These are phyloP conservation scores for Argyresthia albistria DNA, from an alignment of 2,888 invertebrate species.

Conservation along the genomic window DNA sequence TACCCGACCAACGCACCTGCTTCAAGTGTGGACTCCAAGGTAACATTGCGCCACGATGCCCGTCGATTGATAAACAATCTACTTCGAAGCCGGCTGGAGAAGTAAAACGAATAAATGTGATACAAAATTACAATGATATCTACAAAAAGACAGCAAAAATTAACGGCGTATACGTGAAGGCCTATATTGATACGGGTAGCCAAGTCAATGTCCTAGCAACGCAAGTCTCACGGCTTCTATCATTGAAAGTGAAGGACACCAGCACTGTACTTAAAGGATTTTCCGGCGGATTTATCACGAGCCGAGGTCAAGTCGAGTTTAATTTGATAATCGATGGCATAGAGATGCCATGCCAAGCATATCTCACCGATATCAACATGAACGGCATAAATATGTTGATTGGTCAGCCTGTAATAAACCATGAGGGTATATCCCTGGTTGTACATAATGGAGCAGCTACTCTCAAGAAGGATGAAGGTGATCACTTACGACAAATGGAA, in stretches of 20 bases:
- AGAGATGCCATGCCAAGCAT: not conserved
- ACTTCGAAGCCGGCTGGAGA: not conserved
- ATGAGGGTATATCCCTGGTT: not conserved
- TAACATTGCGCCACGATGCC: slow-evolving; percentile 13
- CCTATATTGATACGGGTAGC: slow-evolving; percentile 13
- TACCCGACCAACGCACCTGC: slow-evolving; percentile 12
- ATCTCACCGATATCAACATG: not conserved
- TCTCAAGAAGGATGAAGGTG: not conserved
- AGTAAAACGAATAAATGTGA: slow-evolving; percentile 11
- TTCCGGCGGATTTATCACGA: not conserved
- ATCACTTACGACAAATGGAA: too few relatives aligned
- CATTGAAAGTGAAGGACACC: slow-evolving; percentile 5
- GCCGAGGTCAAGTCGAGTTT: slow-evolving; percentile 7
- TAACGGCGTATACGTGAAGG: slow-evolving; percentile 4
- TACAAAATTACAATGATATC: slow-evolving; percentile 12
- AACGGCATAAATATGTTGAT: not conserved
- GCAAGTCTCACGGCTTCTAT: not conserved
- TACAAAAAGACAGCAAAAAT: slow-evolving; percentile 9
- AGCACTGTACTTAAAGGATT: not conserved
- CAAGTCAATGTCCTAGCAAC: slow-evolving; percentile 10
- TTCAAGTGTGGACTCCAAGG: slow-evolving; percentile 14
- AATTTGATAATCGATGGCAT: slow-evolving; percentile 1
- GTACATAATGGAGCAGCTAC: not conserved
- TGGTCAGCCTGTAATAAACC: slow-evolving; percentile 3
- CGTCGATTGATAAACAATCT: not conserved